Evolutionary conservation across 1,140 invertebrate species (phyloP), one percentile per base, ranked within the genome.

Genomic region (Psix sp.): DNA sequence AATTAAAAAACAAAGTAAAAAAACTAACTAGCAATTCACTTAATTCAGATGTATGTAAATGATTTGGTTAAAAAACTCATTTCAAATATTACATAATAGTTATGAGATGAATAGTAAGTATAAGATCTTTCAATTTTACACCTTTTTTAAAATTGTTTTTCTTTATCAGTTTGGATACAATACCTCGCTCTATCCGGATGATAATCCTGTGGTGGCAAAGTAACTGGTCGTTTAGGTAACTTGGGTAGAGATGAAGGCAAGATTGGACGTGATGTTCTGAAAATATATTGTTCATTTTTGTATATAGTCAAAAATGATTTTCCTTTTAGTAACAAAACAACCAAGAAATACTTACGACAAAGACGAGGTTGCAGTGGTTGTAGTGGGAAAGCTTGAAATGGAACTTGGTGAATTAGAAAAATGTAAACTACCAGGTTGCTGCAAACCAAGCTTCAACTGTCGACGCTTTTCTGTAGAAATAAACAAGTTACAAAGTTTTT

Each of bases 131-230:
- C n/a, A n/a, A n/a, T n/a, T n/a, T n/a, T n/a, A n/a, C n/a, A n/a
- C n/a, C n/a, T n/a, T n/a, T n/a, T n/a, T n/a, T n/a, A n/a, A n/a
- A n/a, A n/a, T n/a, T n/a, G n/a, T n/a, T 39, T n/a, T 14, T 21
- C 13, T 43, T 13, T 16, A 9, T 17, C n/a, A 21, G 14, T 0
- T 20, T 14, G 17, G 11, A 39, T 29, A 17, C 35, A 7, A 18
- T 45, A 87, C 86, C 87, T 85, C 60, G 87, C 77, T 81, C 86
- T 88, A 59, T 88, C 87, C 39, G 86, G 86, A 79, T 84, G 78
- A 78, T 82, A 80, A 68, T 81, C 80, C 78, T 81, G 81, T 71
- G 76, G 78, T 56, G 80, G 51, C 56, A 76, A 75, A 14, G 77
- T 65, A 49, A 81, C 77, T 39, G 82, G 76, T 82, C 79, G 86